Conservation (phyloP, 2,888 invertebrate species). For the Clusia tigrina region DNA sequence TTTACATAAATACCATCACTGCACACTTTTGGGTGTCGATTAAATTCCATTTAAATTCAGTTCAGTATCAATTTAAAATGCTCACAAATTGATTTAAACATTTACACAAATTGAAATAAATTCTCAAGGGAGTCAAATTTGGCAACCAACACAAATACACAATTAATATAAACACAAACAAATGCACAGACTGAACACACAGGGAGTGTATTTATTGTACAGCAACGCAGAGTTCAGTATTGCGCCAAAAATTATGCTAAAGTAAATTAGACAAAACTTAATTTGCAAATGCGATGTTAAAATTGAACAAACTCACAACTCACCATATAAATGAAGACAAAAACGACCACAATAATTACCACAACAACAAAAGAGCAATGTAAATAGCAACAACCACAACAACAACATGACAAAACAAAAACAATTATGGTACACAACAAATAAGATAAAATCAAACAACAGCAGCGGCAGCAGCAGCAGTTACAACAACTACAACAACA, state of each 20-base stretch:
- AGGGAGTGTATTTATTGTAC: neutral
- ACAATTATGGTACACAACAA: conserved; percentile 4
- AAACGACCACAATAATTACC: neutral
- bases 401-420: conserved; percentile 6
- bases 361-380: neutral
- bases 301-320: neutral
- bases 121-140: neutral
- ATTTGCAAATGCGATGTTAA: neutral
- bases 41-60: neutral
- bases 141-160: conserved; percentile 8
- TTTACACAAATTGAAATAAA: neutral
- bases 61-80: no score
- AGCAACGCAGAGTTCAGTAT: neutral
- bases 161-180: conserved; percentile 7
- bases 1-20: no score
- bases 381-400: conserved; percentile 13
- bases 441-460: neutral
- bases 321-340: no score
- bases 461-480: conserved; percentile 7
- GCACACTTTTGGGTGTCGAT: no score
- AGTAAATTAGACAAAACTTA: conserved; percentile 34
- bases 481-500: conserved; percentile 15
- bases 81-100: no score
- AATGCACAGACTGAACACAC: neutral
- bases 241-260: conserved; percentile 29